Evolutionary conservation across 2,888 invertebrate genomes (phyloP).

Genomic region (Xylota sylvarum): DNA sequence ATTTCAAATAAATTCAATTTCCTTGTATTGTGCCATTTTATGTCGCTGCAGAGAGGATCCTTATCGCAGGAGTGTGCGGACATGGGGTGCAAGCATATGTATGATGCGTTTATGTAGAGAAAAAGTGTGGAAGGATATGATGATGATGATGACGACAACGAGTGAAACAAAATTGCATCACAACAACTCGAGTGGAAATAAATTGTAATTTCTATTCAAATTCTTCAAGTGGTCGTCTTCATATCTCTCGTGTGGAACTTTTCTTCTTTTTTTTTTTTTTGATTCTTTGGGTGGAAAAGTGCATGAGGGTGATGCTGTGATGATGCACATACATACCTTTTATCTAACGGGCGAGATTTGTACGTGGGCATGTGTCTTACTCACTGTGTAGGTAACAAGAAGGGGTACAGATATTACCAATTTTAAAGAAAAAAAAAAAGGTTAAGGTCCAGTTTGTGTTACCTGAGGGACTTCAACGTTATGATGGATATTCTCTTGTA

Average conservation of each 20-base stretch:
- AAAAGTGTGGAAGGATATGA: conserved; percentile 11
- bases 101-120: not conserved
- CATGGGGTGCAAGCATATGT: not conserved
- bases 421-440: too few relatives aligned
- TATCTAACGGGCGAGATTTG: conserved; percentile 1
- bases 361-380: not conserved
- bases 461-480: too few relatives aligned
- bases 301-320: not conserved
- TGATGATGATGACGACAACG: conserved; percentile 6
- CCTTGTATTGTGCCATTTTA: conserved; percentile 6
- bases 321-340: conserved; percentile 3
- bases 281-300: not conserved
- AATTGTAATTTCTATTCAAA: conserved; percentile 73
- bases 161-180: conserved; percentile 51
- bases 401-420: not conserved
- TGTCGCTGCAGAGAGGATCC: conserved; percentile 12
- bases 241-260: conserved; percentile 16
- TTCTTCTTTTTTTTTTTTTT: not conserved
- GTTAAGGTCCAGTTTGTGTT: too few relatives aligned
- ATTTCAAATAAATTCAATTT: conserved; percentile 62
- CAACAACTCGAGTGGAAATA: conserved; percentile 60
- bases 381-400: not conserved
- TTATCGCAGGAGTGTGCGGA: conserved; percentile 2
- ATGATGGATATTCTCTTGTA: too few relatives aligned
- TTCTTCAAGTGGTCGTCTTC: conserved; percentile 62